Evolutionary conservation across 2,797 vertebrate species (phyloP).

Genomic region (Microcaecilia unicolor): DNA sequence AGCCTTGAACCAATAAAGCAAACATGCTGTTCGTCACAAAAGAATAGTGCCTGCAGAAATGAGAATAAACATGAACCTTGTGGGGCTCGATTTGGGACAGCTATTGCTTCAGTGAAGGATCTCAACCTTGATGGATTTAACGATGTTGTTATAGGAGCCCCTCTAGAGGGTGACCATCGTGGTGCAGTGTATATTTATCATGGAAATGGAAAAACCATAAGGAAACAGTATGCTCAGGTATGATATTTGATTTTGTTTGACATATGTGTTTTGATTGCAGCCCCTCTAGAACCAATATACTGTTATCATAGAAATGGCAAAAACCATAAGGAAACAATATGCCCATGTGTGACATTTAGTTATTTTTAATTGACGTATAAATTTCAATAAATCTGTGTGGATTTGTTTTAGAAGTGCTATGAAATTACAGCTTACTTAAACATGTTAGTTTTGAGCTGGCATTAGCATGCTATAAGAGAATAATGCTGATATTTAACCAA

Average conservation of each 20-base stretch:
- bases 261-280: constrained; percentile 88
- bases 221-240: constrained; percentile 80
- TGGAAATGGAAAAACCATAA: constrained; percentile 62
- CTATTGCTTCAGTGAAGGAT: constrained; percentile 80
- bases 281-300: constrained; percentile 88
- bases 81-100: constrained; percentile 84
- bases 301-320: constrained; percentile 77
- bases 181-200: constrained; percentile 93
- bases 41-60: constrained; percentile 58
- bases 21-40: constrained; percentile 63
- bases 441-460: too few species aligned
- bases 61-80: constrained; percentile 77
- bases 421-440: too few species aligned
- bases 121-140: constrained; percentile 86
- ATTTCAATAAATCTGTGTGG: too few species aligned
- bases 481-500: too few species aligned
- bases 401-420: too few species aligned
- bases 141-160: constrained; percentile 86
- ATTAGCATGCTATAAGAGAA: too few species aligned
- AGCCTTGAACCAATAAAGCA: constrained; percentile 82
- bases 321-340: constrained; percentile 65
- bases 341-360: constrained; percentile 74
- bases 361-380: too few species aligned
- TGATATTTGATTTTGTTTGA: too few species aligned
- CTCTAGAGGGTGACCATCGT: constrained; percentile 83